These are phyloP conservation scores for Galeopsomyia nigrocyanea DNA, from an alignment of 2,888 invertebrate genomes.

Conservation along the genomic window DNA sequence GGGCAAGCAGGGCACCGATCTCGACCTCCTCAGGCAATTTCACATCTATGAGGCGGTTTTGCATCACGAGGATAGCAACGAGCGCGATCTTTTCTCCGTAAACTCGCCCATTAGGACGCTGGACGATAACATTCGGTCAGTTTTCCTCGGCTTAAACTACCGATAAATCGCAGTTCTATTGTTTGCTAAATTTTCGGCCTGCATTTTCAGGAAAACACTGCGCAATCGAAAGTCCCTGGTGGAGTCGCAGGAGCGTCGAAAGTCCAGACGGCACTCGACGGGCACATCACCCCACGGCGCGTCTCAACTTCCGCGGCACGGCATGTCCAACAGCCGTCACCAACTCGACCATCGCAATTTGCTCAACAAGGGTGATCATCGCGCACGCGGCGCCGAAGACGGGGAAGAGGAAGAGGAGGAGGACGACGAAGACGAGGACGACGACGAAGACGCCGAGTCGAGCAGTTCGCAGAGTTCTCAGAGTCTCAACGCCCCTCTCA, in stretches of 20 bases:
- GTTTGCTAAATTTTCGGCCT: slow-evolving; percentile 52
- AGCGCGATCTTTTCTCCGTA: slow-evolving; percentile 67
- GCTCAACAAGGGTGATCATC: slow-evolving; percentile 43
- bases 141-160: not conserved
- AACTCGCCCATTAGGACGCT: slow-evolving; percentile 73
- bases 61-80: slow-evolving; percentile 88
- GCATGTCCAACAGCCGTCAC: slow-evolving; percentile 35
- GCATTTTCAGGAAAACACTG: slow-evolving; percentile 76
- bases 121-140: slow-evolving; percentile 72
- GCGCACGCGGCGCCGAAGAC: too few species aligned
- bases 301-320: slow-evolving; percentile 51
- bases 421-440: not conserved
- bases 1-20: slow-evolving; percentile 92
- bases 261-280: slow-evolving; percentile 83
- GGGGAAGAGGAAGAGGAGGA: too few species aligned
- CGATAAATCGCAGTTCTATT: not conserved
- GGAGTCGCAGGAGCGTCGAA: slow-evolving; percentile 79
- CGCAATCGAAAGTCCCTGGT: slow-evolving; percentile 76
- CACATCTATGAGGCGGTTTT: slow-evolving; percentile 96
- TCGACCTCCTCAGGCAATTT: slow-evolving; percentile 93
- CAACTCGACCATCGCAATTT: too few species aligned
- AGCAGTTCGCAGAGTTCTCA: slow-evolving; percentile 75
- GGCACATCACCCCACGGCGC: slow-evolving; percentile 73
- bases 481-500: slow-evolving; percentile 68
- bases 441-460: slow-evolving; percentile 72